These are phyloP conservation scores for Dryas iulia DNA, from an alignment of 1,140 invertebrate species.

Conservation along the genomic window DNA sequence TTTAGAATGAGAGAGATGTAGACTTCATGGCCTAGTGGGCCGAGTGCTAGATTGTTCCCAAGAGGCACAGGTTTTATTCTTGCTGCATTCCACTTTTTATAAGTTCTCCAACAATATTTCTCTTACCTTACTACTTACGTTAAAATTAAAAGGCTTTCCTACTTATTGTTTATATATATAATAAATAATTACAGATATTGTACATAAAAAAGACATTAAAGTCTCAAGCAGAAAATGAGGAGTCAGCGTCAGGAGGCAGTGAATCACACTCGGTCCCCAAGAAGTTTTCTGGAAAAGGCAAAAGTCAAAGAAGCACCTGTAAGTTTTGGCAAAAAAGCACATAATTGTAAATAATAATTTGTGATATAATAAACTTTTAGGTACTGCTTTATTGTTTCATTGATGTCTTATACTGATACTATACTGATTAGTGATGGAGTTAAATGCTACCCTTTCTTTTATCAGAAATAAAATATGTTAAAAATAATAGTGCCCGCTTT, in stretches of 20 bases:
- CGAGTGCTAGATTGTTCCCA: too few species aligned
- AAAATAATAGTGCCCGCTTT: too few species aligned
- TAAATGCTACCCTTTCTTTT: too few species aligned
- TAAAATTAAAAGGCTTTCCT: too few species aligned
- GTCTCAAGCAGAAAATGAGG: constrained; percentile 85
- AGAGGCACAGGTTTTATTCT: too few species aligned
- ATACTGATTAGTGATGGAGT: too few species aligned
- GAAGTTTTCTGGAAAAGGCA: constrained; percentile 77
- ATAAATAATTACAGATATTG: constrained; percentile 13
- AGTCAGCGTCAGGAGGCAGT: constrained; percentile 80
- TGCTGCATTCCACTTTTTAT: too few species aligned
- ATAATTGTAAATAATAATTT: constrained; percentile 49
- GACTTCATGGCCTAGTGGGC: too few species aligned
- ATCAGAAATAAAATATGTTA: too few species aligned
- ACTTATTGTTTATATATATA: constrained; percentile 7
- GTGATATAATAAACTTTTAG: constrained; percentile 58
- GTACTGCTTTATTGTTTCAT: constrained; percentile 29
- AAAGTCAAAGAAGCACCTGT: constrained; percentile 68
- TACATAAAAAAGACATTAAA: constrained; percentile 92
- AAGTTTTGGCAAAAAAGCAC: constrained; percentile 84
- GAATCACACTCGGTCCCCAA: constrained; percentile 66
- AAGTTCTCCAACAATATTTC: too few species aligned
- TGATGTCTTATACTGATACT: background rate
- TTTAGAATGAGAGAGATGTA: too few species aligned
- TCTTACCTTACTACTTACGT: too few species aligned